A percentile compares a stretch with the other conserved stretches of the same genome.
These are phyloP conservation scores for Spinus olivaceus DNA, from an alignment of 2,797 vertebrate species.

Conservation along the genomic window DNA sequence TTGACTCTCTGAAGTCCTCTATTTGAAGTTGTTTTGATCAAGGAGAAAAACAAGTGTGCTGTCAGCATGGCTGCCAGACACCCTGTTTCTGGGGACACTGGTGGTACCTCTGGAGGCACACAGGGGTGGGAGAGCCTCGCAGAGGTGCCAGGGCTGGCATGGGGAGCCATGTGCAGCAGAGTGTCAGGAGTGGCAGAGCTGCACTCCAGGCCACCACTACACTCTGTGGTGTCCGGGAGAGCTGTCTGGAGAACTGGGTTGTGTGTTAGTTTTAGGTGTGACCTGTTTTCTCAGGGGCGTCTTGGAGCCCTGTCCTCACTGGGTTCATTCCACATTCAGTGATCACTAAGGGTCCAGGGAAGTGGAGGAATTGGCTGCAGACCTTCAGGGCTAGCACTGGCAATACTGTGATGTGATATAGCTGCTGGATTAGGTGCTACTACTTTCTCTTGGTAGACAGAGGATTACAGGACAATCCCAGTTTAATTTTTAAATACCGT, in stretches of 20 bases:
- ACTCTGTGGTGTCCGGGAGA: neutral
- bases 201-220: fast-evolving
- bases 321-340: neutral
- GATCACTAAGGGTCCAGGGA: neutral
- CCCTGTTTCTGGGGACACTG: neutral
- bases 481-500: neutral
- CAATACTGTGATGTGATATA: neutral
- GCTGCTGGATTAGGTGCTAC: neutral
- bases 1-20: neutral
- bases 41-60: neutral
- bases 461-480: neutral
- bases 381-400: neutral
- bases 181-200: neutral
- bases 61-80: neutral
- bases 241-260: neutral
- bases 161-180: neutral
- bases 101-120: fast-evolving
- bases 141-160: too few relatives aligned
- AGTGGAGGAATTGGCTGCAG: neutral
- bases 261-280: neutral
- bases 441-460: neutral
- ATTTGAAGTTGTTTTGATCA: constrained; percentile 28
- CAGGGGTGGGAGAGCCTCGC: fast-evolving
- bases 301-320: neutral
- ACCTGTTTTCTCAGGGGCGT: neutral